Percentiles rank a stretch among this genome's conserved stretches.
These are phyloP conservation scores for Acrobasis consociella DNA, from an alignment of 2,888 invertebrate genomes.

Conservation along the genomic window DNA sequence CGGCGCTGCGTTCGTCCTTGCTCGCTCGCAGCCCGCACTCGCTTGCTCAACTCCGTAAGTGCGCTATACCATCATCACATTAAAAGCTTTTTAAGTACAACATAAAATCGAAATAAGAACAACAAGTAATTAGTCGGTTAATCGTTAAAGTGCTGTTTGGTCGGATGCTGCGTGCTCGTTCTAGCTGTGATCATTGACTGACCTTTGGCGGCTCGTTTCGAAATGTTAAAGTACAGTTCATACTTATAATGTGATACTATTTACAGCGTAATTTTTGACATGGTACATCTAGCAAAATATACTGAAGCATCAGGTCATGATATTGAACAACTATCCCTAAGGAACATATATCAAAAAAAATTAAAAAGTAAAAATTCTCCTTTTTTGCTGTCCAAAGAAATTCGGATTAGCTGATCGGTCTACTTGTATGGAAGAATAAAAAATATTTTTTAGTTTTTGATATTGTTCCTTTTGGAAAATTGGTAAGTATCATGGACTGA, in stretches of 20 bases:
- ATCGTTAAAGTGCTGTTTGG: slow-evolving; percentile 53
- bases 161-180: slow-evolving; percentile 37
- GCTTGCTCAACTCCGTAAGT: slow-evolving; percentile 70
- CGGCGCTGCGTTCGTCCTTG: slow-evolving; percentile 61
- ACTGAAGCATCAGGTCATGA: no score
- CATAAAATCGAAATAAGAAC: slow-evolving; percentile 54
- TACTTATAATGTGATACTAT: neutral
- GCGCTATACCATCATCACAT: slow-evolving; percentile 63
- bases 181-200: slow-evolving; percentile 58
- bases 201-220: slow-evolving; percentile 50
- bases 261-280: no score
- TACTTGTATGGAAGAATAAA: no score
- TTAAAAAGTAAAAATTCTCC: no score
- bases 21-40: slow-evolving; percentile 59
- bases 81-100: slow-evolving; percentile 66
- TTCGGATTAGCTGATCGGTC: no score
- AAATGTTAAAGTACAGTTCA: slow-evolving; percentile 52
- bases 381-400: no score
- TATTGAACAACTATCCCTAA: no score
- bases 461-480: no score
- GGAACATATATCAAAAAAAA: no score
- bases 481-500: no score
- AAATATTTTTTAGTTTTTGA: no score
- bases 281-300: no score
- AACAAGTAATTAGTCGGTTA: slow-evolving; percentile 63